A percentile compares a stretch with the other conserved stretches of the same genome.
Conservation (phyloP, 2,113 vertebrate genomes). For the Polypterus senegalus region DNA sequence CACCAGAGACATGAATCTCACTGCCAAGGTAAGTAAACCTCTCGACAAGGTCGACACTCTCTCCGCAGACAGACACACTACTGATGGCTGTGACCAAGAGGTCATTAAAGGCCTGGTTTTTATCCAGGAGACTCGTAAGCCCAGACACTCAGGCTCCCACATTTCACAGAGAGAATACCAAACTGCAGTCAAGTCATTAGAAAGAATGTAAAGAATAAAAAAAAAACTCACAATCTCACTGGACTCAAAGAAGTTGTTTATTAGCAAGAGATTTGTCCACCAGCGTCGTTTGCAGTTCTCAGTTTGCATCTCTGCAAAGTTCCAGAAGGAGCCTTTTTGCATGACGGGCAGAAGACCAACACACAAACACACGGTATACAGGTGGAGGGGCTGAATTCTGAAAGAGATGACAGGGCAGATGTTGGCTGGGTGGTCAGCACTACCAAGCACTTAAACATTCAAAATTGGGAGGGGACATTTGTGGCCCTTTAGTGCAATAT, state of each 20-base stretch:
- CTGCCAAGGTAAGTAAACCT: too few species aligned
- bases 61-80: too few species aligned
- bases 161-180: not conserved
- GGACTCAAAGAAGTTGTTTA: conserved; percentile 59
- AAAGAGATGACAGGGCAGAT: not conserved
- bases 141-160: not conserved
- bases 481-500: not conserved
- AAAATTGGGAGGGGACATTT: not conserved
- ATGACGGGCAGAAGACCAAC: conserved; percentile 35
- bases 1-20: too few species aligned
- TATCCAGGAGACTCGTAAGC: not conserved
- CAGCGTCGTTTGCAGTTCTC: conserved; percentile 56
- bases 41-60: too few species aligned
- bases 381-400: conserved; percentile 53
- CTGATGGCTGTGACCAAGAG: too few species aligned
- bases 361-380: conserved; percentile 42
- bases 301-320: conserved; percentile 45
- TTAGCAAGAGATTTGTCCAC: conserved; percentile 66
- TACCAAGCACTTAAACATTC: not conserved
- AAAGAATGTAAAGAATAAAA: not conserved
- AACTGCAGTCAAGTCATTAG: not conserved
- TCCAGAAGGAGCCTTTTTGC: conserved; percentile 53
- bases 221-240: conserved; percentile 44
- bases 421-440: not conserved
- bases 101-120: not conserved